Evolutionary conservation across 2,888 invertebrate species (phyloP), one percentile per base, ranked within the genome.

Genomic region (Heliconius ethilla): DNA sequence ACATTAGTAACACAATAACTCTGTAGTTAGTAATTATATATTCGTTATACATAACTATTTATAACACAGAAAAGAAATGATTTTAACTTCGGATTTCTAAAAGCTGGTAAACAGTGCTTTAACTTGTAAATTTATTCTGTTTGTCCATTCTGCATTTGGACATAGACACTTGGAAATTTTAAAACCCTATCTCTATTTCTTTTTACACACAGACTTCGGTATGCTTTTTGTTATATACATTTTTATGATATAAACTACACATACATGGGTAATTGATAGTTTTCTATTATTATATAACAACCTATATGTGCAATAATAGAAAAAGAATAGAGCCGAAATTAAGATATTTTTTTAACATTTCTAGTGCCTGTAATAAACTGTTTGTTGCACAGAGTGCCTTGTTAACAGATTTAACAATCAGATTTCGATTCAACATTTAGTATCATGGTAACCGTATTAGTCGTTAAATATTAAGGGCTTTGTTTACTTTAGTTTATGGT

Each of bases 391-490:
- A 55, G 0, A n/a, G 13, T 13, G 7, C 13, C 27, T n/a, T n/a
- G n/a, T 59, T 37, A 59, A 59, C 15, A 37, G 13, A 72, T 37
- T 37, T 33, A 18, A 15, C 15, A 55, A 29, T 45, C 18, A 74
- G 6, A 59, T 3, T 75, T 27, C 75, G 80, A 80, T 75, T 67
- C 77, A 77, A 78, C 75, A 27, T 69, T 59, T 73, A 75, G 85
- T 87, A 82, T 75, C 88, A 79, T 85, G 85, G 89, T 83, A 83
- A 88, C 89, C 81, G 82, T 69, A 69, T 80, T 74, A 80, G 67
- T 75, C 65, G 69, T 76, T 69, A 80, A 78, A 75, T 75, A 51
- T 76, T 67, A 29, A 75, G 29, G 70, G 70, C 37, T 72, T 51
- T 78, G 70, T 78, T 75, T 81, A 74, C 75, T 29, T 77, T 78